A percentile compares a stretch with the other conserved stretches of the same genome.
Conservation (phyloP, 1,140 invertebrate species). For the Planococcus citri region DNA sequence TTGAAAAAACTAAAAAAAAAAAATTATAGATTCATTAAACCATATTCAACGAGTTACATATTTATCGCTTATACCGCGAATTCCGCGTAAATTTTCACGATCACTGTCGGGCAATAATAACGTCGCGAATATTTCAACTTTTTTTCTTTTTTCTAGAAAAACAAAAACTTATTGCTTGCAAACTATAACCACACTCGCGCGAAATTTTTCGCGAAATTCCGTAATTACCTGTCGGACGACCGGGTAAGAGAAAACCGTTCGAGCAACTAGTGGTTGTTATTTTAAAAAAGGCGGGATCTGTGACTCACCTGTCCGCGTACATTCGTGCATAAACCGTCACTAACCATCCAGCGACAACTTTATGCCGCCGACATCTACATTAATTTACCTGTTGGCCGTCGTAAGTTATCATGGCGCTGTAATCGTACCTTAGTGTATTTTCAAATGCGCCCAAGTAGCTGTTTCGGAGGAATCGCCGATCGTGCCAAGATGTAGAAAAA, state of each 20-base stretch:
- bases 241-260: background rate
- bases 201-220: background rate
- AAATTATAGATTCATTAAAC: no score
- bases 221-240: background rate
- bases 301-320: slow-evolving; percentile 17
- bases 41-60: no score
- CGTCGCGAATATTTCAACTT: background rate
- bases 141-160: no score
- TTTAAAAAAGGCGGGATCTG: slow-evolving; percentile 12
- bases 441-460: background rate
- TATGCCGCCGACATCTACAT: slow-evolving; percentile 10
- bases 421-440: background rate
- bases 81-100: background rate
- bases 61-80: no score
- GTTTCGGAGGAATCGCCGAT: background rate
- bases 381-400: slow-evolving; percentile 15
- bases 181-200: background rate
- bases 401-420: background rate
- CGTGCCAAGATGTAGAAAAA: background rate
- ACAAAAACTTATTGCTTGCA: no score
- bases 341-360: slow-evolving; percentile 11
- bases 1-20: no score
- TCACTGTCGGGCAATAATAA: background rate
- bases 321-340: slow-evolving; percentile 16
- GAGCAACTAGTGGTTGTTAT: slow-evolving; percentile 11